Percentiles rank a stretch among this genome's conserved stretches.
phyloP scores from a whole-genome alignment of 2,797 vertebrate species.

The Periparus ater region DNA sequence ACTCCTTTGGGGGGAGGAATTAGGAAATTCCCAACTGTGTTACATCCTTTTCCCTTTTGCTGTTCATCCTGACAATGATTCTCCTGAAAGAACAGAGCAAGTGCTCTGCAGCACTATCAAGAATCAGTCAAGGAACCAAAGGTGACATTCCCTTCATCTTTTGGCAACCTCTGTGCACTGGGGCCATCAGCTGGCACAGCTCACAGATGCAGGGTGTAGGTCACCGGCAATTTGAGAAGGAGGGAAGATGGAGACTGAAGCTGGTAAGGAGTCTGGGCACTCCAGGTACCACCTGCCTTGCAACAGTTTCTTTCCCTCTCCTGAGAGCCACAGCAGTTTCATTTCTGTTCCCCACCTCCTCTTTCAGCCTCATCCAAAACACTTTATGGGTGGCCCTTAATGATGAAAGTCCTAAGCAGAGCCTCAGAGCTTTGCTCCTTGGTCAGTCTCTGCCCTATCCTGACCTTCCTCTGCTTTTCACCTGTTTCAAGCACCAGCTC shows the following conservation, averaged over 20 bases:
- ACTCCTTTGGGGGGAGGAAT: too few relatives aligned
- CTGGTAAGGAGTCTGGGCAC: not conserved
- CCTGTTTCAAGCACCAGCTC: not conserved
- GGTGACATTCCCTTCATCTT: not conserved
- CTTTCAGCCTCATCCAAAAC: not conserved
- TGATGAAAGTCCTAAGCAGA: not conserved
- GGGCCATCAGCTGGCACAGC: not conserved
- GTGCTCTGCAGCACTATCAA: not conserved
- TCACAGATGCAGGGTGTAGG: rapidly evolving
- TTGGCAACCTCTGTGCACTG: not conserved
- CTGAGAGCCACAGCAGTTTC: not conserved
- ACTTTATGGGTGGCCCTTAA: not conserved
- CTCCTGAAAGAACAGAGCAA: not conserved
- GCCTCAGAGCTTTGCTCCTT: not conserved
- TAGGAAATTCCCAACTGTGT: too few relatives aligned
- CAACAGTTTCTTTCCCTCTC: not conserved
- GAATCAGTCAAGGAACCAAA: not conserved
- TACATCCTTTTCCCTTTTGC: too few relatives aligned
- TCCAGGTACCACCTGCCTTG: not conserved
- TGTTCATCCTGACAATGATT: too few relatives aligned
- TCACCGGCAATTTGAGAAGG: not conserved
- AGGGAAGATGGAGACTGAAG: not conserved
- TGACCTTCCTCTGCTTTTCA: not conserved
- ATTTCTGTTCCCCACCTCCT: not conserved
- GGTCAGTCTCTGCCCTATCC: not conserved